Conservation (phyloP, 2,888 invertebrate genomes). For the Dicyrtomina minuta region DNA sequence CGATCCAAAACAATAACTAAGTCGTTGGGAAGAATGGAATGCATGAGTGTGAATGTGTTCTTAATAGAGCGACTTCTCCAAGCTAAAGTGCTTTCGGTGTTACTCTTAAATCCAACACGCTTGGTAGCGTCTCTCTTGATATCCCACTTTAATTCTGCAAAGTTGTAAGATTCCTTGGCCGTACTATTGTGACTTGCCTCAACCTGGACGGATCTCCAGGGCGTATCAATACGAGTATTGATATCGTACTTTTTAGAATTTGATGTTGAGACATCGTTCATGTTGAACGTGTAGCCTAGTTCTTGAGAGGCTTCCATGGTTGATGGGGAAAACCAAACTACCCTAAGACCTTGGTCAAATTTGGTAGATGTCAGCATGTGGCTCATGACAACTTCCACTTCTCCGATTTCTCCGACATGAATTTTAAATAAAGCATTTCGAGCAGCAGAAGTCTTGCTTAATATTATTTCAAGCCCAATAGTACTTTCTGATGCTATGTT, state of each 20-base stretch:
- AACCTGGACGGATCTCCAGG: slow-evolving; percentile 53
- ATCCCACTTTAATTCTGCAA: slow-evolving; percentile 54
- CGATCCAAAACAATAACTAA: slow-evolving; percentile 48
- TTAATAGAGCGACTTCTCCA: slow-evolving; percentile 41
- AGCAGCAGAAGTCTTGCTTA: slow-evolving; percentile 30
- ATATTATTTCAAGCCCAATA: slow-evolving; percentile 45
- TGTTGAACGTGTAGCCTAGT: slow-evolving; percentile 48
- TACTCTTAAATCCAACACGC: slow-evolving; percentile 46
- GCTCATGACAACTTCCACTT: slow-evolving; percentile 39
- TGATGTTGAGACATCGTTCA: slow-evolving; percentile 38
- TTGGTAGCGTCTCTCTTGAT: slow-evolving; percentile 50
- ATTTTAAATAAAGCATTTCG: slow-evolving; percentile 21
- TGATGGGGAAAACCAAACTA: slow-evolving; percentile 48
- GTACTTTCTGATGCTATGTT: slow-evolving; percentile 45
- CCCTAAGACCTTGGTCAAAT: slow-evolving; percentile 43
- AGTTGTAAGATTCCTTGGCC: slow-evolving; percentile 27
- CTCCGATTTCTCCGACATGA: slow-evolving; percentile 40
- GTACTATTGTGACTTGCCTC: slow-evolving; percentile 20
- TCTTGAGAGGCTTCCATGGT: slow-evolving; percentile 40
- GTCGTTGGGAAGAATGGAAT: slow-evolving; percentile 49
- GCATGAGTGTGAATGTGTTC: slow-evolving; percentile 43
- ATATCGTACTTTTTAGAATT: slow-evolving; percentile 40
- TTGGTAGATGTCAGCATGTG: slow-evolving; percentile 37
- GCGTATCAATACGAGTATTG: slow-evolving; percentile 49
- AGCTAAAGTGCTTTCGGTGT: slow-evolving; percentile 35